These are phyloP conservation scores for Neofelis nebulosa DNA, from an alignment of 2,113 vertebrate species.

Conservation along the genomic window DNA sequence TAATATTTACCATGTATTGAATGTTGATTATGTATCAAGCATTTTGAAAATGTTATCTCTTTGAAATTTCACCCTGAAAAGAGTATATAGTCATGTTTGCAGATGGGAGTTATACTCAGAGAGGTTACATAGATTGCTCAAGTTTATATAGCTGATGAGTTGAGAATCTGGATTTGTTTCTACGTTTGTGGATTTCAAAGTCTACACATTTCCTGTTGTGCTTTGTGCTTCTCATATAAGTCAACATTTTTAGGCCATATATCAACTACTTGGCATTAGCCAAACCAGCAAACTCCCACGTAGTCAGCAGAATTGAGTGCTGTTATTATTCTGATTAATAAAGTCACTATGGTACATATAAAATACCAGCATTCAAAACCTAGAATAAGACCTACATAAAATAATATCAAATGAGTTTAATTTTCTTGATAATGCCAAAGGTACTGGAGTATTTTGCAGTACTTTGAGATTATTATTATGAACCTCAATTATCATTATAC, in stretches of 20 bases:
- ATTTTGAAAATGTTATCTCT: not conserved
- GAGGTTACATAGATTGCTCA: not conserved
- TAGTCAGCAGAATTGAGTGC: not conserved
- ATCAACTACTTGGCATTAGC: not conserved
- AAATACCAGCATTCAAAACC: not conserved
- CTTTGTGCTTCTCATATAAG: not conserved
- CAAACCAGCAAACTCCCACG: not conserved
- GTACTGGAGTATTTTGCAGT: not conserved
- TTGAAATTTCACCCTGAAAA: not conserved
- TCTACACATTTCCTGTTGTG: not conserved
- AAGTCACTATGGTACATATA: not conserved
- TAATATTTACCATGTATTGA: not conserved
- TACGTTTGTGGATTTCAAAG: not conserved
- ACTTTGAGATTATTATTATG: constrained; percentile 8
- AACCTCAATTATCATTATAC: not conserved
- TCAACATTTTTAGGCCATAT: not conserved
- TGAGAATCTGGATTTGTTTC: not conserved
- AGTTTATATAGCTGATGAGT: not conserved
- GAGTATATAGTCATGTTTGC: not conserved
- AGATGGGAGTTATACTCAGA: not conserved
- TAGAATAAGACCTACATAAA: not conserved
- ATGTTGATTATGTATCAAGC: not conserved
- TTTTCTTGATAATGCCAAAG: not conserved
- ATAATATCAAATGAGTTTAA: constrained; percentile 1
- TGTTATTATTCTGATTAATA: not conserved